Evolutionary conservation across 2,797 vertebrate genomes (phyloP), one percentile per base, ranked within the genome.

Genomic region (Eulemur mongoz): DNA sequence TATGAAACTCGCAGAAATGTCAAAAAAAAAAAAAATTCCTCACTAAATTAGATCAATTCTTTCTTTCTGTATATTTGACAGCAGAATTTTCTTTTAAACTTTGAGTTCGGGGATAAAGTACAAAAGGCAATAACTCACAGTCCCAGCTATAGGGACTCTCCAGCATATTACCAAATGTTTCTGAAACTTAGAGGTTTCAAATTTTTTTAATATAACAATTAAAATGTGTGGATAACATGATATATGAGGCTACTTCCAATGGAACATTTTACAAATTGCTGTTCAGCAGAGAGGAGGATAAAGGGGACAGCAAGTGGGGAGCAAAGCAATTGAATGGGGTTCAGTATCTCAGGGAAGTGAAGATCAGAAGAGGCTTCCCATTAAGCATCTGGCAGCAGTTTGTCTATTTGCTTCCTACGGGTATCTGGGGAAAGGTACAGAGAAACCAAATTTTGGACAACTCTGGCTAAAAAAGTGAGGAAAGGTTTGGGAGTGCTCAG

Each of bases 1-100:
- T 48, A 32, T 20, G 45, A 93, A 89, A 73, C 0, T 5, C 70
- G 67, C 18, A 78, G 70, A 96, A 89, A 91, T 91, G 38, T 50
- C 61, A 61, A 52, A 61, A 61, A 57, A 91, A 86, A 52, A 86
- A 52, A 57, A 61, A n/a, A 23, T 5, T 27, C 4, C 17, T 72
- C 11, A 78, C 8, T 48, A 38, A 61, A 61, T 79, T 38, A 89
- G 38, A 81, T 88, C 23, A 32, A 45, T 61, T 67, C 50, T 65
- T 92, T 87, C 18, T 35, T 80, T 86, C 54, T 93, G 90, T 35
- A 52, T 78, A 57, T 95, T 84, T 72, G 8, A 25, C n/a, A 80
- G 25, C 38, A 48, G 11, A 3, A 40, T 70, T 20, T 76, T 54
- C 35, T 95, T 76, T 73, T 81, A 61, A 83, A 86, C 45, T 27